Conservation (phyloP, 2,113 vertebrate genomes). For the Cephalopterus ornatus region DNA sequence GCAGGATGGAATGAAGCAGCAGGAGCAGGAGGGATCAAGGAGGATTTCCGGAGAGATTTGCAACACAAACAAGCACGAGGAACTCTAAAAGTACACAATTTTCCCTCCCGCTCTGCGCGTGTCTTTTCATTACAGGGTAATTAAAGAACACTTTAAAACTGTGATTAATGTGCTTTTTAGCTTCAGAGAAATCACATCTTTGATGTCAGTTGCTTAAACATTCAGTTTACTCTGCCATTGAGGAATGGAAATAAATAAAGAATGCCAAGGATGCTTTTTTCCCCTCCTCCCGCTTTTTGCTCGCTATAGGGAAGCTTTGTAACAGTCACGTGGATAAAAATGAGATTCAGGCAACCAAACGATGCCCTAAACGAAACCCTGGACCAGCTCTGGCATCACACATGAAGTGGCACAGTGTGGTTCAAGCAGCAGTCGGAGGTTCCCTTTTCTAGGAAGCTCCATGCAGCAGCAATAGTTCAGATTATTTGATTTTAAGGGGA, state of each 20-base stretch:
- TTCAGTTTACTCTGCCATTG: conserved; percentile 44
- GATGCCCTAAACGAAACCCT: background rate
- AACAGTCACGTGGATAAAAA: background rate
- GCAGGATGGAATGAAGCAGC: background rate
- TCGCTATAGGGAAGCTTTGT: background rate
- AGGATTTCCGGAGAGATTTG: conserved; percentile 42
- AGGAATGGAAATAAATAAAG: conserved; percentile 47
- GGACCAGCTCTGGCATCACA: background rate
- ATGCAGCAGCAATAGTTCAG: background rate
- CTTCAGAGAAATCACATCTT: conserved; percentile 62
- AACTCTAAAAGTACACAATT: background rate
- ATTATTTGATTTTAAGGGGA: background rate
- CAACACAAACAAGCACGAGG: conserved; percentile 37
- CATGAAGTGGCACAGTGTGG: background rate
- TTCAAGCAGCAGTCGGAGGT: background rate
- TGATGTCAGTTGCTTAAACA: conserved; percentile 59
- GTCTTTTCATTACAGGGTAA: conserved; percentile 46
- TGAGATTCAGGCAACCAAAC: rapidly evolving
- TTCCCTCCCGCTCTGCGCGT: background rate
- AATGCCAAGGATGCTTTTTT: background rate
- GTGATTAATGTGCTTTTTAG: conserved; percentile 65
- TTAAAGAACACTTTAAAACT: conserved; percentile 63
- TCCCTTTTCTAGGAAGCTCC: background rate
- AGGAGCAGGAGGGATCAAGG: background rate
- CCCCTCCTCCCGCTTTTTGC: background rate